A percentile compares a stretch with the other conserved stretches of the same genome.
These are phyloP conservation scores for Diadumene lineata DNA, from an alignment of 92 coral and sea anemone genomes.

Conservation along the genomic window DNA sequence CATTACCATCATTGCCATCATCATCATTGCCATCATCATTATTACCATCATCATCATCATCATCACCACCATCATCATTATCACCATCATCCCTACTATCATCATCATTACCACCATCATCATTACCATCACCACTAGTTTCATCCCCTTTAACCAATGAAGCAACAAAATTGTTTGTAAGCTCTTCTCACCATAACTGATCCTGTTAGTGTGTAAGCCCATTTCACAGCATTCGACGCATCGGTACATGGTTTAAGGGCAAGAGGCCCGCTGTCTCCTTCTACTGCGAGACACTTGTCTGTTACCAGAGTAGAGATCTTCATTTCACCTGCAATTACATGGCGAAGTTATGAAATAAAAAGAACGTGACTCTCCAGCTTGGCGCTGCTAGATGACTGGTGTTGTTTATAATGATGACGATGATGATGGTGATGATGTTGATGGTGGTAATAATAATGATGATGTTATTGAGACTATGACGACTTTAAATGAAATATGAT, in stretches of 20 bases:
- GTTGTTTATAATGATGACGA: background rate
- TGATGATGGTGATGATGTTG: background rate
- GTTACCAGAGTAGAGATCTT: conserved; percentile 15
- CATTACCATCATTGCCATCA: background rate
- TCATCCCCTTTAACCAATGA: no score
- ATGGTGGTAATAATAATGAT: background rate
- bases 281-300: conserved; percentile 16
- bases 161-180: no score
- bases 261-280: background rate
- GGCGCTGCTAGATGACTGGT: background rate
- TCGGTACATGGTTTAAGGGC: conserved; percentile 19
- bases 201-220: conserved; percentile 64
- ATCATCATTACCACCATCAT: background rate
- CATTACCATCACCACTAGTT: background rate
- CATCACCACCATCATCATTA: background rate
- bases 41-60: background rate
- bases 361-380: no score
- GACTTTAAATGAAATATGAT: background rate
- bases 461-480: background rate
- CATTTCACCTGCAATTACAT: conserved; percentile 27
- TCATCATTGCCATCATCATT: background rate
- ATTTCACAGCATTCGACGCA: conserved; percentile 15
- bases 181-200: conserved; percentile 44
- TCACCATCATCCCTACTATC: background rate
- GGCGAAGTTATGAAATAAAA: no score